Base-by-base conservation (phyloP, 2,888 invertebrate genomes). In the Tetheella fluctuosa region DNA sequence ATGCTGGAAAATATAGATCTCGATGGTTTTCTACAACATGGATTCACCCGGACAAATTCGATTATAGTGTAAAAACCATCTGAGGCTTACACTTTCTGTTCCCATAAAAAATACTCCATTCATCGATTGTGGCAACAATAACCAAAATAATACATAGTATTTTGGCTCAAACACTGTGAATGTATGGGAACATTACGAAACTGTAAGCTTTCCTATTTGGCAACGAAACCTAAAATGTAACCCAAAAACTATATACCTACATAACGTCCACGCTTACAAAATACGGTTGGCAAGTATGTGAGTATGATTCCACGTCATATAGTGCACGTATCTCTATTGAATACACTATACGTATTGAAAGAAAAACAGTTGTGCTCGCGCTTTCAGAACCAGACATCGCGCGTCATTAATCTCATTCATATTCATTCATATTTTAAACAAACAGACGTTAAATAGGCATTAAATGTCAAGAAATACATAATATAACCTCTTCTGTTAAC, bases 361-460 rank as follows among this genome's bases (percentile, higher is more conserved):
- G 17, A 17, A 17, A 30, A 42, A 20, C 48, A 48, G 48, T 20
- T 20, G 48, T 48, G 6, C 48, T 48, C 48, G 3, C 10, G 48
- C 48, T 48, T 48, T 48, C 48, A 48, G 48, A 10, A 48, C 48
- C 48, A 48, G 48, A 48, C 20, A 48, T 48, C 20, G 48, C 48
- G 48, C 48, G 48, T 20, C 42, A 48, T 48, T 48, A 48, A 48
- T 48, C 48, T 48, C 48, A 48, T 48, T 48, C 20, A 48, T 48
- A 20, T 48, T 20, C 48, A 48, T 48, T 42, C 42, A 39, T 39
- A 39, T 39, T 15, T 39, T 39, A 39, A 48, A 48, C 42, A 20
- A 48, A 17, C 42, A 20, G 48, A 48, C 48, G 48, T 20, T 20
- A 48, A 48, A 48, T 48, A 48, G 2, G 48, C 17, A 8, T 48